A percentile compares a stretch with the other conserved stretches of the same genome.
Evolutionary conservation across 2,113 vertebrate genomes (phyloP).

Genomic region (Semnornis frantzii): DNA sequence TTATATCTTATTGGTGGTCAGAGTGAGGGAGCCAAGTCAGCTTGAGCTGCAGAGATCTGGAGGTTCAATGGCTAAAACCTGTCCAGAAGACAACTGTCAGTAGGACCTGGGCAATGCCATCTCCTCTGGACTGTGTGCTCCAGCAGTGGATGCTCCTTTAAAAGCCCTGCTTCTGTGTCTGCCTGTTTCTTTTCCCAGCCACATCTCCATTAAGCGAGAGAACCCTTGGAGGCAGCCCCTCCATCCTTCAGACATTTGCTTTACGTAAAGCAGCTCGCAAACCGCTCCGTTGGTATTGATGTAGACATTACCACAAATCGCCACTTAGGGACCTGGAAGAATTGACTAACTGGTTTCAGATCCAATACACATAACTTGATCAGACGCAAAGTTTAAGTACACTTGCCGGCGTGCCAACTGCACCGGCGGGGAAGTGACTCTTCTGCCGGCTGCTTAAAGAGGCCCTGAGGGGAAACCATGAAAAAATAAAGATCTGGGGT

Average conservation of each 20-base stretch:
- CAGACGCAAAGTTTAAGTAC: slow-evolving; percentile 87
- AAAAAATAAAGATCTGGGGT: slow-evolving; percentile 56
- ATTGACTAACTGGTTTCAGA: slow-evolving; percentile 88
- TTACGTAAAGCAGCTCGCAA: slow-evolving; percentile 80
- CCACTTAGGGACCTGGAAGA: slow-evolving; percentile 85
- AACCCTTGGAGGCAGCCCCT: slow-evolving; percentile 53
- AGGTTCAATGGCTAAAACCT: too few relatives aligned
- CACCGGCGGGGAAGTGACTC: slow-evolving; percentile 68
- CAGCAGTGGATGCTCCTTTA: background rate
- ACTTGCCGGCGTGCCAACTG: slow-evolving; percentile 77
- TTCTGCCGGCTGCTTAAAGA: slow-evolving; percentile 64
- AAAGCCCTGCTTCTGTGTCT: background rate
- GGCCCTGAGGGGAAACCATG: slow-evolving; percentile 66
- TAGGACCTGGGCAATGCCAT: background rate
- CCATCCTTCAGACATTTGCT: slow-evolving; percentile 75
- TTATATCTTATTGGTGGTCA: accelerated
- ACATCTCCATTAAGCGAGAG: slow-evolving; percentile 33
- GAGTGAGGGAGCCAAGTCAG: accelerated
- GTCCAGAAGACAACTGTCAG: accelerated
- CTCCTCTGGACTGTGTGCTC: background rate
- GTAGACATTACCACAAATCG: slow-evolving; percentile 88
- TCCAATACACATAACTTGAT: slow-evolving; percentile 87
- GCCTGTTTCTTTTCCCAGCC: background rate
- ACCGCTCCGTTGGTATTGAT: slow-evolving; percentile 81
- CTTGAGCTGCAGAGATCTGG: background rate